Conservation (phyloP, 1,140 invertebrate genomes). For the Macrobrachium rosenbergii region DNA sequence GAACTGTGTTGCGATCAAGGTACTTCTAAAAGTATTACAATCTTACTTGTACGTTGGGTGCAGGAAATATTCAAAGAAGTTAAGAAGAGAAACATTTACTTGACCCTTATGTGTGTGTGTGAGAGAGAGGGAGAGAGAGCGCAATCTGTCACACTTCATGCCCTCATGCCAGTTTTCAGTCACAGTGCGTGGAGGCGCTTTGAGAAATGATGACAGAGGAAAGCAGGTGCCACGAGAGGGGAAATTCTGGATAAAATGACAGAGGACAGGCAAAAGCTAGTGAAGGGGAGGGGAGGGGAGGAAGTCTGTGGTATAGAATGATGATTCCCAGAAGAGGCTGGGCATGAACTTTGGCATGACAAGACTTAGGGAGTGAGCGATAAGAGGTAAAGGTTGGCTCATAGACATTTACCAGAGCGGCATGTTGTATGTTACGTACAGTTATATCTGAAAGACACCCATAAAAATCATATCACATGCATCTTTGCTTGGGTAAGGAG, state of each 20-base stretch:
- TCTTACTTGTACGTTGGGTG: no score
- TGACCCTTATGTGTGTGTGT: not conserved
- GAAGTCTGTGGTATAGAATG: not conserved
- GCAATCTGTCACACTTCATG: not conserved
- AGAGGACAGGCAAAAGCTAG: not conserved
- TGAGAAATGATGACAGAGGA: not conserved
- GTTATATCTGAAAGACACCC: no score
- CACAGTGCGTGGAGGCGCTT: no score
- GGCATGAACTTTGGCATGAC: not conserved
- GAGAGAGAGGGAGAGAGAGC: not conserved
- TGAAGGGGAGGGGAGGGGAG: no score
- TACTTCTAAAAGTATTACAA: no score
- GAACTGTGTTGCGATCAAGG: no score
- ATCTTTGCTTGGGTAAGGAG: no score
- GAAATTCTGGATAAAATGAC: not conserved
- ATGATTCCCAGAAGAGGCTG: not conserved
- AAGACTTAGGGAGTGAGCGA: not conserved
- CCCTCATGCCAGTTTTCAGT: no score
- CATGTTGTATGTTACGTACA: no score
- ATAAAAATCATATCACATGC: no score
- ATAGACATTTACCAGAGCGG: no score
- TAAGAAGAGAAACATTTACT: no score
- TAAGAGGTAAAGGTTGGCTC: not conserved
- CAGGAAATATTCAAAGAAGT: not conserved
- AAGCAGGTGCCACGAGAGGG: not conserved